Evolutionary conservation across 2,797 vertebrate genomes (phyloP).

Genomic region (Cottoperca gobio): DNA sequence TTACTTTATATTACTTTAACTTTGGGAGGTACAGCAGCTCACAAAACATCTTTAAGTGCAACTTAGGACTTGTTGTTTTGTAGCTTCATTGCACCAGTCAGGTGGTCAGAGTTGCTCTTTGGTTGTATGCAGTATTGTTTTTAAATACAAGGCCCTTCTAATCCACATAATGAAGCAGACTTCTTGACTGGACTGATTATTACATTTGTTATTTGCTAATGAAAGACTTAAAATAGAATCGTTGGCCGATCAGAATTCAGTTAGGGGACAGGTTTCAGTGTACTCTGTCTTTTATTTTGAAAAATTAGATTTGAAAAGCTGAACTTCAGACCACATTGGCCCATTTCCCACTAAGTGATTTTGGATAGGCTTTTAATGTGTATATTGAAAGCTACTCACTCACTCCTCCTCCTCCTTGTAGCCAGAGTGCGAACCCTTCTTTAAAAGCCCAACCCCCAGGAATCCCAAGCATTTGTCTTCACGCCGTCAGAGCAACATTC

Average conservation of each 20-base stretch:
- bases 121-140: too few species aligned
- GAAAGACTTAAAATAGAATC: not conserved
- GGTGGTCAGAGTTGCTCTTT: too few species aligned
- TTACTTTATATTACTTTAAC: too few species aligned
- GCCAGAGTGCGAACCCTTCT: conserved; percentile 13
- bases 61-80: not conserved
- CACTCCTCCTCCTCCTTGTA: not conserved
- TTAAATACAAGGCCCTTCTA: not conserved
- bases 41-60: not conserved
- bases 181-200: not conserved
- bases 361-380: too few species aligned
- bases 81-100: too few species aligned
- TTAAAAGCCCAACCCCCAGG: conserved; percentile 33
- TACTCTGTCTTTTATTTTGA: not conserved
- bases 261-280: too few species aligned
- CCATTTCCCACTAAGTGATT: not conserved
- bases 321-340: not conserved
- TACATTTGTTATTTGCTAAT: not conserved
- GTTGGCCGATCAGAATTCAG: not conserved
- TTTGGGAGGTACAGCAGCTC: too few species aligned
- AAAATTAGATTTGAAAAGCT: not conserved
- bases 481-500: conserved; percentile 27
- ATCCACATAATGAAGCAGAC: not conserved
- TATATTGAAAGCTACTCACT: too few species aligned
- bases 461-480: conserved; percentile 53